Evolutionary conservation across 2,113 vertebrate species (phyloP), one percentile per base, ranked within the genome.

Genomic region (Dasyurus viverrinus): DNA sequence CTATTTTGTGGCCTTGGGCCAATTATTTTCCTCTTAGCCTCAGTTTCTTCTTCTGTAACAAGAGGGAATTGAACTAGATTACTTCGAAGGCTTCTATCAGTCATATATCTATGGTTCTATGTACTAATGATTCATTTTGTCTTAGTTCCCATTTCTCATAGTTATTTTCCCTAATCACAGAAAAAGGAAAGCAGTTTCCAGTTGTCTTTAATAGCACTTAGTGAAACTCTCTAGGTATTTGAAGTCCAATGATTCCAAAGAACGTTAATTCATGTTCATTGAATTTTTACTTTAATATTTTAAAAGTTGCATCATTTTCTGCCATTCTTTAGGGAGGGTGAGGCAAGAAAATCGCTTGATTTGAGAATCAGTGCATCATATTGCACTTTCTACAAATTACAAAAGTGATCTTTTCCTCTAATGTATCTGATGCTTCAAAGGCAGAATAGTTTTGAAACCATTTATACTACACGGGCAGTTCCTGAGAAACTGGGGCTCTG

Each of bases 221-320:
- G 93, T 30, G 50, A 90, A 47, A 50, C 27, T 89, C 42, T 92
- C 22, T 23, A 90, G 60, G 14, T 50, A 95, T 55, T 42, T 68
- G 42, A 94, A 53, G 52, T 36, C 76, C 24, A 55, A 25, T 91
- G 89, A 57, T 90, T 93, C 89, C 26, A 89, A 92, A 76, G 91
- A 93, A 89, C 25, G 42, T 90, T 2, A 68, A 36, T 52, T 42
- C 53, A 22, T 8, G 36, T 42, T 84, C 36, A 42, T 2, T 84
- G 36, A 42, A 42, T n/a, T 60, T 92, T 96, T 93, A 26, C 68
- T 92, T 92, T 24, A 27, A 91, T 57, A 30, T 26, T 92, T 97
- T 91, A 0, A 68, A 68, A 14, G 92, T 96, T 95, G 50, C 1
- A 68, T 94, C 57, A 96, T 9, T 96, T 96, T 84, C 91, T 96